Evolutionary conservation across 2,797 vertebrate genomes (phyloP).

Genomic region (Neomorphus geoffroyi): DNA sequence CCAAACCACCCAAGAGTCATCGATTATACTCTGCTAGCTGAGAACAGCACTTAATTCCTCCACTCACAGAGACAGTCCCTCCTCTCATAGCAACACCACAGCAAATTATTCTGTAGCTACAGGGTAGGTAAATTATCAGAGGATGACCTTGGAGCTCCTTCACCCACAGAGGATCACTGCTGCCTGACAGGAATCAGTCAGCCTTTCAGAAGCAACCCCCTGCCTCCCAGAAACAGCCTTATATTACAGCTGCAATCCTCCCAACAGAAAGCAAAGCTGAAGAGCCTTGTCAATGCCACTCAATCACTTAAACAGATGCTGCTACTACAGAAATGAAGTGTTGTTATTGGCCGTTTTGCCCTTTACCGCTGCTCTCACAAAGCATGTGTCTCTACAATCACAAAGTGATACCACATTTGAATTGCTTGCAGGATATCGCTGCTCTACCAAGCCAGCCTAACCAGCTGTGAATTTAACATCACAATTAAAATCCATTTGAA

Average conservation of each 20-base stretch:
- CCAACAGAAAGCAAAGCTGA: not conserved
- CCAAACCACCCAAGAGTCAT: not conserved
- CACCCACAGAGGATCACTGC: not conserved
- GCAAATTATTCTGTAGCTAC: not conserved
- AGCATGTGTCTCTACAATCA: not conserved
- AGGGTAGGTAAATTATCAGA: not conserved
- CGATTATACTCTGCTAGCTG: not conserved
- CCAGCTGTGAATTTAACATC: not conserved
- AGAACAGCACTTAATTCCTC: not conserved
- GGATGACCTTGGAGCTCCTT: constrained; percentile 2
- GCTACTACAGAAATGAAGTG: not conserved
- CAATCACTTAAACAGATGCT: constrained; percentile 13
- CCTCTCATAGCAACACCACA: not conserved
- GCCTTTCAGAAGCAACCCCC: not conserved
- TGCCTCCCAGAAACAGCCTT: not conserved
- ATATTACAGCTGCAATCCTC: constrained; percentile 1
- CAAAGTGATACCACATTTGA: not conserved
- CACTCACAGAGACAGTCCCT: not conserved
- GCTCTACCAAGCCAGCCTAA: not conserved
- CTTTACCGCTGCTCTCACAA: not conserved
- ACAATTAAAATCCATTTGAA: not conserved
- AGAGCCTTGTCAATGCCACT: not conserved
- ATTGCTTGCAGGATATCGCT: not conserved
- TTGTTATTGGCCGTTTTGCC: not conserved
- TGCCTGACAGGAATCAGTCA: not conserved